Percentiles rank a stretch among this genome's conserved stretches.
These are phyloP conservation scores for Cuniculus paca DNA, from an alignment of 2,797 vertebrate genomes.

Conservation along the genomic window DNA sequence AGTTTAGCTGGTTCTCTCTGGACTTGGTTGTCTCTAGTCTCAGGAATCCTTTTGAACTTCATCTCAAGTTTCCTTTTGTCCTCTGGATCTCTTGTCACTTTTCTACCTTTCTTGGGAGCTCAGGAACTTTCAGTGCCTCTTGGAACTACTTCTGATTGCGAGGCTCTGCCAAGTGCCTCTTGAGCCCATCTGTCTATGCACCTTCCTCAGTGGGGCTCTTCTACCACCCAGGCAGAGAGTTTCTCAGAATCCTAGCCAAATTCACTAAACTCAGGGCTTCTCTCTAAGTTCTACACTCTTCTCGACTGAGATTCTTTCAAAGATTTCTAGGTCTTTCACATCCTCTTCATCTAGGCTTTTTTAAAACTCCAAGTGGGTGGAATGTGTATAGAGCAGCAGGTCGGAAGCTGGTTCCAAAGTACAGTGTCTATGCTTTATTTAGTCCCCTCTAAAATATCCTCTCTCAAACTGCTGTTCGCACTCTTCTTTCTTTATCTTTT, in stretches of 20 bases:
- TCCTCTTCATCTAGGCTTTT: constrained; percentile 30
- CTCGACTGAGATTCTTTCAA: background rate
- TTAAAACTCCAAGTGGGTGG: constrained; percentile 33
- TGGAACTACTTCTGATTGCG: background rate
- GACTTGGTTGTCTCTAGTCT: background rate
- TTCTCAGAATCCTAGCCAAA: constrained; percentile 25
- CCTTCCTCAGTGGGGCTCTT: background rate
- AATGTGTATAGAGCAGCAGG: background rate
- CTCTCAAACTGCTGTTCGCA: background rate
- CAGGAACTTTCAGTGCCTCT: constrained; percentile 19
- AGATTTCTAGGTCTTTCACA: constrained; percentile 32
- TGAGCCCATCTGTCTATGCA: constrained; percentile 9
- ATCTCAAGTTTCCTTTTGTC: background rate
- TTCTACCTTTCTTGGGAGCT: background rate
- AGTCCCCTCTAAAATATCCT: constrained; percentile 9
- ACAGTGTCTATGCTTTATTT: constrained; percentile 43
- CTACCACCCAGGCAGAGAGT: background rate
- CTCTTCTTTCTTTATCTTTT: background rate
- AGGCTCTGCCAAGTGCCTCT: constrained; percentile 1
- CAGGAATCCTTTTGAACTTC: background rate
- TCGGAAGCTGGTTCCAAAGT: constrained; percentile 7
- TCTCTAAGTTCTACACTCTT: background rate
- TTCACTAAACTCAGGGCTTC: background rate
- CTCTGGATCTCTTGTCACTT: constrained; percentile 35
- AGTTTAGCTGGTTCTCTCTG: background rate